phyloP scores from a whole-genome alignment of 2,888 invertebrate genomes.

The Aricia artaxerxes region DNA sequence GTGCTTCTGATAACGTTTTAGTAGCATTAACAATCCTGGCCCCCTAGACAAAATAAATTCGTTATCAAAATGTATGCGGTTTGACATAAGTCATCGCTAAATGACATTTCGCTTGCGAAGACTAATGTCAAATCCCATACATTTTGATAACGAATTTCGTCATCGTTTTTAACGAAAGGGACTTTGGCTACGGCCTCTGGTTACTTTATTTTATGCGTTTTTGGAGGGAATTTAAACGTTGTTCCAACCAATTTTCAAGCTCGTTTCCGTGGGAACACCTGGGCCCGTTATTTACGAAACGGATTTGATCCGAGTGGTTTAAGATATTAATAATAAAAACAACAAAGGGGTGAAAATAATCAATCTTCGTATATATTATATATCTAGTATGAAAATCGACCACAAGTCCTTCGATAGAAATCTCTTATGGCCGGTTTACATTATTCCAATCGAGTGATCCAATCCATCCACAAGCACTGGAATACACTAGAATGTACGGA shows the following conservation, averaged over 20 bases:
- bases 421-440: background rate
- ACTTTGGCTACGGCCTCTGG: too few relatives aligned
- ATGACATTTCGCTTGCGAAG: too few relatives aligned
- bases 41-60: too few relatives aligned
- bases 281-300: background rate
- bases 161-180: too few relatives aligned
- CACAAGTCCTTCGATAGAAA: background rate
- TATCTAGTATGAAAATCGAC: background rate
- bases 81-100: too few relatives aligned
- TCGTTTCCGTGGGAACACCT: constrained; percentile 7
- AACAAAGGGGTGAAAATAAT: background rate
- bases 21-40: background rate
- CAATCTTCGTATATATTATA: background rate
- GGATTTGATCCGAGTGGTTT: background rate
- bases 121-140: too few relatives aligned
- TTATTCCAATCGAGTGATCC: too few relatives aligned
- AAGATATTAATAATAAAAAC: background rate
- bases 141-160: too few relatives aligned
- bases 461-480: too few relatives aligned
- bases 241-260: background rate
- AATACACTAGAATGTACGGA: too few relatives aligned
- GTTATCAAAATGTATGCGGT: too few relatives aligned
- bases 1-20: background rate
- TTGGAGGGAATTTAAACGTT: background rate
- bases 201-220: background rate